These are phyloP conservation scores for Listronotus bonariensis DNA, from an alignment of 1,140 invertebrate genomes.

Conservation along the genomic window DNA sequence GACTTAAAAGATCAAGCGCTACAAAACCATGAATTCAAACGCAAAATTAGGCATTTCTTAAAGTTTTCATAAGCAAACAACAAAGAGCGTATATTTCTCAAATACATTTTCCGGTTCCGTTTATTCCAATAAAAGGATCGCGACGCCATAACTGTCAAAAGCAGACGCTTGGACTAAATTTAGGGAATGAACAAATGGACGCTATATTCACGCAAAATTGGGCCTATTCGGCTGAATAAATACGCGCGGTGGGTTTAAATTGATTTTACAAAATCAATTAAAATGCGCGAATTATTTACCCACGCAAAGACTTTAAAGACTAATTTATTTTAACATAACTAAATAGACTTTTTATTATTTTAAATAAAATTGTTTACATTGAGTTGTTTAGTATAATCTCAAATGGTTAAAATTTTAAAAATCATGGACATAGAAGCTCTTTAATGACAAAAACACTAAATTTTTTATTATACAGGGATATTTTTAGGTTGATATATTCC, in stretches of 20 bases:
- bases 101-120: conserved; percentile 35
- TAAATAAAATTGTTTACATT: no score
- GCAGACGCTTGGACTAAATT: conserved; percentile 35
- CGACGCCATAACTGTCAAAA: conserved; percentile 34
- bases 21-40: conserved; percentile 16
- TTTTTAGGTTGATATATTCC: no score
- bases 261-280: conserved; percentile 32
- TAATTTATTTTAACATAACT: conserved; percentile 6
- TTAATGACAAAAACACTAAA: no score
- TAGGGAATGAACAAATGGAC: conserved; percentile 35
- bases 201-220: conserved; percentile 36
- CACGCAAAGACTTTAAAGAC: not conserved
- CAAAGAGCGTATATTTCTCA: conserved; percentile 37
- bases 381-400: no score
- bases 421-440: no score
- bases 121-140: conserved; percentile 35
- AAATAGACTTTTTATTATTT: not conserved
- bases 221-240: conserved; percentile 30
- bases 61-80: conserved; percentile 38
- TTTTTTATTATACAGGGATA: no score
- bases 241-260: conserved; percentile 6
- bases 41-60: conserved; percentile 24
- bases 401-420: no score
- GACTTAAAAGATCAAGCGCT: no score
- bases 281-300: conserved; percentile 3